Evolutionary conservation across 1,140 invertebrate genomes (phyloP).

Genomic region (Drosophila repleta): DNA sequence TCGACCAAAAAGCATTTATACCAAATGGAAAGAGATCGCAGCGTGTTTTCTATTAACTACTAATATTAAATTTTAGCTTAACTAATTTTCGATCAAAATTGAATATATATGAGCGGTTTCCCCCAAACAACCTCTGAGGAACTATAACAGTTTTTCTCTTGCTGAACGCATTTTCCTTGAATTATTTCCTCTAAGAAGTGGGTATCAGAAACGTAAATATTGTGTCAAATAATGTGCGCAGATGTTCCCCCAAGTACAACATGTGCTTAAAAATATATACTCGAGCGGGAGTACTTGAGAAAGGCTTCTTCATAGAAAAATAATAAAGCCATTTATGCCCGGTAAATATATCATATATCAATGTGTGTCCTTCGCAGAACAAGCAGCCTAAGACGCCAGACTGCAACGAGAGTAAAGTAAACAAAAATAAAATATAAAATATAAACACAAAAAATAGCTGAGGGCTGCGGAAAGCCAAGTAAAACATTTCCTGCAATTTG

Average conservation of each 20-base stretch:
- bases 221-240: conserved; percentile 40
- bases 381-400: conserved; percentile 63
- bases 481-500: conserved; percentile 63
- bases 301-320: conserved; percentile 9
- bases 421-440: conserved; percentile 19
- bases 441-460: conserved; percentile 18
- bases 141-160: background rate
- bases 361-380: conserved; percentile 56
- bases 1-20: no score
- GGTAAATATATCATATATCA: conserved; percentile 50
- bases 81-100: no score
- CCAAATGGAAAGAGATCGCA: no score
- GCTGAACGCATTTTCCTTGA: background rate
- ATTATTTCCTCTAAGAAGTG: background rate
- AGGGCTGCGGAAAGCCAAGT: conserved; percentile 17
- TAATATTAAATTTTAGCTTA: no score
- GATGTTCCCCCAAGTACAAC: conserved; percentile 5
- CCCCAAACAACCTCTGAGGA: no score
- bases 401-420: conserved; percentile 24
- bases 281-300: background rate
- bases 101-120: no score
- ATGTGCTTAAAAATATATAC: background rate
- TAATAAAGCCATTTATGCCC: conserved; percentile 30
- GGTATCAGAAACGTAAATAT: conserved; percentile 39
- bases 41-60: no score